These are phyloP conservation scores for Bathynomus jamesi DNA, from an alignment of 1,140 invertebrate genomes.

Conservation along the genomic window DNA sequence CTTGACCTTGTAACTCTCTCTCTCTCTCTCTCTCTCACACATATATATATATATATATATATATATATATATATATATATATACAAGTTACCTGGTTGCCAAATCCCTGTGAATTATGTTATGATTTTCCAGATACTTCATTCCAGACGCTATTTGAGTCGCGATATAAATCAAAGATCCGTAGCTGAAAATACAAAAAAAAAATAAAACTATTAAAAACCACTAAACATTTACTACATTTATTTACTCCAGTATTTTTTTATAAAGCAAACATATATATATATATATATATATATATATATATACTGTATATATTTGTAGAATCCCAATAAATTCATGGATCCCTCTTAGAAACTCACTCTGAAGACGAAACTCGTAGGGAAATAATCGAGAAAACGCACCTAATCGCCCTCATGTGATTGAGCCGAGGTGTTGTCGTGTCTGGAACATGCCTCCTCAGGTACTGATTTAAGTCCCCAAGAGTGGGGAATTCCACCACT, in stretches of 20 bases:
- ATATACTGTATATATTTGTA: slow-evolving; percentile 4
- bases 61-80: background rate
- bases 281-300: slow-evolving; percentile 5
- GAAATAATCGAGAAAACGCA: background rate
- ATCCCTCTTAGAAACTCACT: background rate
- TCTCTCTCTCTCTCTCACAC: too few species aligned
- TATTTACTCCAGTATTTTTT: background rate
- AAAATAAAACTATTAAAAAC: too few species aligned
- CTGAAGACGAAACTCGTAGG: background rate
- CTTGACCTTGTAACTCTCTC: too few species aligned
- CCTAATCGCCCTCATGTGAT: slow-evolving; percentile 30
- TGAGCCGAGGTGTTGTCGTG: slow-evolving; percentile 28
- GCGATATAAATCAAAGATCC: too few species aligned
- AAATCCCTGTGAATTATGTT: slow-evolving; percentile 70
- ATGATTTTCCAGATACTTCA: slow-evolving; percentile 73
- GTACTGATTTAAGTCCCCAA: slow-evolving; percentile 73
- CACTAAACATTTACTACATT: background rate
- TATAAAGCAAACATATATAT: slow-evolving; percentile 4
- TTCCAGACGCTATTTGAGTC: slow-evolving; percentile 67
- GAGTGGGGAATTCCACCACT: slow-evolving; percentile 75
- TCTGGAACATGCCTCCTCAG: slow-evolving; percentile 45
- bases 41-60: background rate
- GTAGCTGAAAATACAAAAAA: too few species aligned
- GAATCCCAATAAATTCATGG: background rate
- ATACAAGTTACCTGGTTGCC: slow-evolving; percentile 54